Conservation (phyloP, 2,888 invertebrate genomes). For the Microctonus hyperodae region DNA sequence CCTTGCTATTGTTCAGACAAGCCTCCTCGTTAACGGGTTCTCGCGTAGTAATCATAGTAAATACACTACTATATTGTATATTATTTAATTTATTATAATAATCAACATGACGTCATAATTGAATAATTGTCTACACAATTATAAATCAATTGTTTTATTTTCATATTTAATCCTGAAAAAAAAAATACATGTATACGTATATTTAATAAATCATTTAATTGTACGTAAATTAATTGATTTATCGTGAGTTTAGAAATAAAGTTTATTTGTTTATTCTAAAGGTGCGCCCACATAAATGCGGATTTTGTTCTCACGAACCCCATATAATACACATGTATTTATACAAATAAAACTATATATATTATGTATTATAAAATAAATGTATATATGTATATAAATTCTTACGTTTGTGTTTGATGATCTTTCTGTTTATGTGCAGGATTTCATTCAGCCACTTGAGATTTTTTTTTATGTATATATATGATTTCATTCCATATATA, state of each 20-base stretch:
- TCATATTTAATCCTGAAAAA: no score
- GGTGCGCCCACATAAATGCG: slow-evolving; percentile 31
- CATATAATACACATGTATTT: not conserved
- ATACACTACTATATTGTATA: not conserved
- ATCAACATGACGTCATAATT: not conserved
- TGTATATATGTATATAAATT: not conserved
- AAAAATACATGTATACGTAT: no score
- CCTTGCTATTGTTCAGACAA: slow-evolving; percentile 50
- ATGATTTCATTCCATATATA: no score
- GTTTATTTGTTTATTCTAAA: no score
- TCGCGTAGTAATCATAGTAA: slow-evolving; percentile 22
- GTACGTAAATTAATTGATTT: not conserved
- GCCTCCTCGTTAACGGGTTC: slow-evolving; percentile 38
- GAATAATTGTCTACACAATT: not conserved
- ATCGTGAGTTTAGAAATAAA: not conserved
- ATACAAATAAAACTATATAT: no score
- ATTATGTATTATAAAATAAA: no score
- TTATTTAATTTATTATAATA: not conserved
- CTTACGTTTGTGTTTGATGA: not conserved
- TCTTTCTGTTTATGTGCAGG: not conserved
- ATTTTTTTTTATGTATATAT: not conserved
- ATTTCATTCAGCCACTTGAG: not conserved
- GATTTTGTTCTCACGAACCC: slow-evolving; percentile 41
- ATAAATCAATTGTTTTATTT: not conserved
- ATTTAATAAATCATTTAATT: no score